Evolutionary conservation across 2,888 invertebrate genomes (phyloP), one percentile per base, ranked within the genome.

Genomic region (Ceraclea dissimilis): DNA sequence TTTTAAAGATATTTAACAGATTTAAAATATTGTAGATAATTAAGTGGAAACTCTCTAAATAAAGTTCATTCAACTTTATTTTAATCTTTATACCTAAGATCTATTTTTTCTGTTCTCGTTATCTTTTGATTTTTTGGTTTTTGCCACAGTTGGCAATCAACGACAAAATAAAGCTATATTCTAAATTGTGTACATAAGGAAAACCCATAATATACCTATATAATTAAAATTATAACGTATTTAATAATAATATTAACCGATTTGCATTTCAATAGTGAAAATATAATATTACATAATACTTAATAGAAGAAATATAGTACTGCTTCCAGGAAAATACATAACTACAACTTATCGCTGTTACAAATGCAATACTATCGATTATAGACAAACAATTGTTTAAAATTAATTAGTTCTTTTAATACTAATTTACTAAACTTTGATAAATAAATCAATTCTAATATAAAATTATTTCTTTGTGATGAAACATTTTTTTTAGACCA

Each of bases 121-220:
- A 31, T 43, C 18, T 17, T 22, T 44, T 47, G 5, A 26, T 39
- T 39, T 31, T 11, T 39, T n/a, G 2, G 39, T 8, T 39, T n/a
- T 39, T 16, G 39, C 39, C 39, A n/a, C 13, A n/a, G 2, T n/a
- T 39, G 39, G 39, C 39, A 39, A 16, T 39, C 39, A 39, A 18
- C 50, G 51, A 54, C 31, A 19, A 57, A 55, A 57, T 61, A 61
- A 61, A 61, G 61, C 61, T 59, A 61, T 57, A 61, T 61, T 61
- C 61, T 61, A 61, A 61, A 61, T 59, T 56, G 54, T 61, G 61
- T 61, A 61, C 43, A 61, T 61, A 61, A 58, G 33, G 20, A 18
- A 43, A 56, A 22, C 18, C 31, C 46, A 47, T 48, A 43, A 11
- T 22, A 16, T 52, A 44, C 16, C 13, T 0, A 52, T 17, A 44